Percentiles rank a stretch among this genome's conserved stretches.
These are phyloP conservation scores for Linepithema humile DNA, from an alignment of 1,140 invertebrate genomes.

Conservation along the genomic window DNA sequence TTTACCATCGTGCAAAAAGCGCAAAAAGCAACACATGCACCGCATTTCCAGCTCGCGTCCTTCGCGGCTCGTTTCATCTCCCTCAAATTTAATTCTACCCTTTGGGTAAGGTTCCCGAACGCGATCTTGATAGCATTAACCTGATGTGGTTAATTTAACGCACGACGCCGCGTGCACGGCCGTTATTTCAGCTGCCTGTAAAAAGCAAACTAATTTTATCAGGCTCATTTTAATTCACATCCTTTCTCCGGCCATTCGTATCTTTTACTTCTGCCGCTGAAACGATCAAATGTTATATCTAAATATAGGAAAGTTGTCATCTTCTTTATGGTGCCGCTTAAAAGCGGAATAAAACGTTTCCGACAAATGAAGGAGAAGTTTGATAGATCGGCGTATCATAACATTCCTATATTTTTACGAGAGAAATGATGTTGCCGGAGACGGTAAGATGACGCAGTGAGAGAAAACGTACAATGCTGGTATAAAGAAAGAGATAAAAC, in stretches of 20 bases:
- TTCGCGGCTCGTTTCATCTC: constrained; percentile 48
- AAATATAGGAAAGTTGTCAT: constrained; percentile 12
- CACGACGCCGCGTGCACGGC: constrained; percentile 8
- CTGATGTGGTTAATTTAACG: constrained; percentile 62
- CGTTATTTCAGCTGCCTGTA: constrained; percentile 32
- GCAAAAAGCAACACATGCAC: constrained; percentile 18
- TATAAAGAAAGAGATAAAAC: not conserved
- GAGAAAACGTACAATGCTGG: not conserved
- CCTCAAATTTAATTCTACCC: constrained; percentile 55
- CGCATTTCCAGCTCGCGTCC: constrained; percentile 16
- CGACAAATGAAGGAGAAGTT: constrained; percentile 20
- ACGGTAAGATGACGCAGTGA: not conserved
- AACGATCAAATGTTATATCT: not conserved
- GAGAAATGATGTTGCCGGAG: constrained; percentile 4
- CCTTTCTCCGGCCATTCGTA: not conserved
- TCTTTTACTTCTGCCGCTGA: not conserved
- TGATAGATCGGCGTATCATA: constrained; percentile 43
- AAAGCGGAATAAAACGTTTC: constrained; percentile 26
- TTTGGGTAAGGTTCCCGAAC: constrained; percentile 47
- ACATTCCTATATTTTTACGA: constrained; percentile 42
- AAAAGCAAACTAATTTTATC: constrained; percentile 17
- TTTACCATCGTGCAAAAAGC: not conserved
- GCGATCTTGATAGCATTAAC: constrained; percentile 50
- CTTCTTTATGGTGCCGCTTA: constrained; percentile 13
- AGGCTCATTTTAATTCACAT: too few species aligned